Percentiles rank a stretch among this genome's conserved stretches.
These are phyloP conservation scores for Brienomyrus brachyistius DNA, from an alignment of 2,113 vertebrate species.

Conservation along the genomic window DNA sequence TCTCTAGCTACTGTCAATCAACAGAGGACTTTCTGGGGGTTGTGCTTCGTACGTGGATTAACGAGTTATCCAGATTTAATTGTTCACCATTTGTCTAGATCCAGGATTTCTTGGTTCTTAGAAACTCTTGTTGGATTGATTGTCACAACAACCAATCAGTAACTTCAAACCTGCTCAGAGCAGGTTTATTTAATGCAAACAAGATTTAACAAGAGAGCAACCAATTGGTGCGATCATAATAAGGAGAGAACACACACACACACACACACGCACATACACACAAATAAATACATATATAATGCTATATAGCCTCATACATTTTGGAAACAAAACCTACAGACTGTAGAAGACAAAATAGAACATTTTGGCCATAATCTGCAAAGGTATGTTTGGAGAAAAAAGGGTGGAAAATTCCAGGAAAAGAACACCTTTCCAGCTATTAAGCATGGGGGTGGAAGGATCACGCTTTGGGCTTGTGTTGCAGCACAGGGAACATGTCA, in stretches of 20 bases:
- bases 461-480: too few relatives aligned
- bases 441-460: too few relatives aligned
- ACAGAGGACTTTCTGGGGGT: neutral
- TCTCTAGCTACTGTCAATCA: neutral
- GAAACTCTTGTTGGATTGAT: neutral
- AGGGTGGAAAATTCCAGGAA: too few relatives aligned
- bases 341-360: too few relatives aligned
- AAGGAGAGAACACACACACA: neutral
- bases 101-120: neutral
- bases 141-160: neutral
- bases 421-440: too few relatives aligned
- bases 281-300: too few relatives aligned
- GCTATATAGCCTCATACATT: too few relatives aligned
- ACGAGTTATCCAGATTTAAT: neutral
- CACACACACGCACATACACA: too few relatives aligned
- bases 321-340: too few relatives aligned
- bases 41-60: neutral
- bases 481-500: too few relatives aligned
- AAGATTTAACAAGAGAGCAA: neutral
- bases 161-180: neutral
- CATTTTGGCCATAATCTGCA: too few relatives aligned
- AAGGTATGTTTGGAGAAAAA: too few relatives aligned
- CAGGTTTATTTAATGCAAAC: neutral
- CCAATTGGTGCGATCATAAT: neutral
- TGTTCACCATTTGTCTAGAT: neutral